Percentiles rank a stretch among this genome's conserved stretches.
These are phyloP conservation scores for Oxyscelio sp. DNA, from an alignment of 2,888 invertebrate species.

Conservation along the genomic window DNA sequence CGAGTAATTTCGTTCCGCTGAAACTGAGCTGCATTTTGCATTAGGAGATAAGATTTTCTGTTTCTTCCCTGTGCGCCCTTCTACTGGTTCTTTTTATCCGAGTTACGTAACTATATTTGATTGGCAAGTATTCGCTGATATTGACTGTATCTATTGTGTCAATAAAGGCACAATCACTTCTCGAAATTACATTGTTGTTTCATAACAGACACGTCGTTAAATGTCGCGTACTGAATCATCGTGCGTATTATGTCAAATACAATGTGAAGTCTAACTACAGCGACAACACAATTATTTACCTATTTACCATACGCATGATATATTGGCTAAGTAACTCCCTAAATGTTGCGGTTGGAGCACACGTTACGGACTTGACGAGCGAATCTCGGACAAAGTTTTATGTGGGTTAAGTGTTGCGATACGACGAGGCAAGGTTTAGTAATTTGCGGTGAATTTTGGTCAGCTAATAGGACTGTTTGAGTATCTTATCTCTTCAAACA, in stretches of 20 bases:
- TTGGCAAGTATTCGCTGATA: constrained; percentile 7
- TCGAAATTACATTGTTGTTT: constrained; percentile 65
- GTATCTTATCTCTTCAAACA: constrained; percentile 15
- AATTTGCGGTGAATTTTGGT: no score
- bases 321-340: constrained; percentile 60
- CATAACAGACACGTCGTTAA: constrained; percentile 67
- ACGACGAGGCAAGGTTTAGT: no score
- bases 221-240: constrained; percentile 66
- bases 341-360: background rate
- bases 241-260: constrained; percentile 64
- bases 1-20: no score
- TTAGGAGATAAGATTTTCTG: constrained; percentile 16
- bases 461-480: no score
- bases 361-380: no score
- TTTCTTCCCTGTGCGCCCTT: background rate
- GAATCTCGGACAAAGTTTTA: no score
- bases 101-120: constrained; percentile 7
- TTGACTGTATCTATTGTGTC: constrained; percentile 36
- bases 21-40: constrained; percentile 18
- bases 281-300: constrained; percentile 71
- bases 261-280: constrained; percentile 57
- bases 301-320: constrained; percentile 68
- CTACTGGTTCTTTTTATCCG: background rate
- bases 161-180: constrained; percentile 46
- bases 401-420: no score